Percentiles rank a stretch among this genome's conserved stretches.
Evolutionary conservation across 2,797 vertebrate species (phyloP).

Genomic region (Acridotheres tristis): DNA sequence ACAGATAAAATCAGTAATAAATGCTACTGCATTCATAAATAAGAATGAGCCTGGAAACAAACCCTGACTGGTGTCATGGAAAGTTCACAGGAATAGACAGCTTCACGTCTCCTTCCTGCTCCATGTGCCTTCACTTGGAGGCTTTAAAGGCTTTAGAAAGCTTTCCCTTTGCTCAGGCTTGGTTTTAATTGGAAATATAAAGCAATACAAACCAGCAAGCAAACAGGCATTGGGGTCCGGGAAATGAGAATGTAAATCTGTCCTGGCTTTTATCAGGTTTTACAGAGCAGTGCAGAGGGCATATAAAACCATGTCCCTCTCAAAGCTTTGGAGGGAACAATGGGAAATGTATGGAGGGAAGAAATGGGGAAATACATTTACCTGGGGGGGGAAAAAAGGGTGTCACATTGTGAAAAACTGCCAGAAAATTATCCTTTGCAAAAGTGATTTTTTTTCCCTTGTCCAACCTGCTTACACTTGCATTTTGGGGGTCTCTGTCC

Average conservation of each 20-base stretch:
- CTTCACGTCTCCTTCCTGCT: constrained; percentile 32
- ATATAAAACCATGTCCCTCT: neutral
- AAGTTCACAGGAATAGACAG: constrained; percentile 52
- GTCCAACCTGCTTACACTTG: rapidly evolving
- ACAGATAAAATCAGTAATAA: constrained; percentile 70
- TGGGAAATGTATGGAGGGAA: neutral
- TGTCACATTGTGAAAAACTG: neutral
- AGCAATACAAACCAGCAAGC: constrained; percentile 5
- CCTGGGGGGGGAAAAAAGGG: neutral
- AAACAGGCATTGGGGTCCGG: neutral
- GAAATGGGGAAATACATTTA: neutral
- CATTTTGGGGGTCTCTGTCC: neutral
- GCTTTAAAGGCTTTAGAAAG: constrained; percentile 38
- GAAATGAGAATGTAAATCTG: neutral
- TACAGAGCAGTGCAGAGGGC: neutral
- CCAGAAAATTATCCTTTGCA: neutral
- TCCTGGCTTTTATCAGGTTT: neutral
- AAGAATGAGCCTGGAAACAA: constrained; percentile 58
- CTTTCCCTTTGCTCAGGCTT: neutral
- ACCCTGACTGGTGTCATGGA: constrained; percentile 32
- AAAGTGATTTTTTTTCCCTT: neutral
- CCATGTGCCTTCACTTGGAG: neutral
- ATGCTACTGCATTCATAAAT: constrained; percentile 60
- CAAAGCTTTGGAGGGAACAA: neutral
- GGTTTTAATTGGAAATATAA: constrained; percentile 35